A percentile compares a stretch with the other conserved stretches of the same genome.
Evolutionary conservation across 2,888 invertebrate genomes (phyloP).

Genomic region (Caenorhabditis sp.): DNA sequence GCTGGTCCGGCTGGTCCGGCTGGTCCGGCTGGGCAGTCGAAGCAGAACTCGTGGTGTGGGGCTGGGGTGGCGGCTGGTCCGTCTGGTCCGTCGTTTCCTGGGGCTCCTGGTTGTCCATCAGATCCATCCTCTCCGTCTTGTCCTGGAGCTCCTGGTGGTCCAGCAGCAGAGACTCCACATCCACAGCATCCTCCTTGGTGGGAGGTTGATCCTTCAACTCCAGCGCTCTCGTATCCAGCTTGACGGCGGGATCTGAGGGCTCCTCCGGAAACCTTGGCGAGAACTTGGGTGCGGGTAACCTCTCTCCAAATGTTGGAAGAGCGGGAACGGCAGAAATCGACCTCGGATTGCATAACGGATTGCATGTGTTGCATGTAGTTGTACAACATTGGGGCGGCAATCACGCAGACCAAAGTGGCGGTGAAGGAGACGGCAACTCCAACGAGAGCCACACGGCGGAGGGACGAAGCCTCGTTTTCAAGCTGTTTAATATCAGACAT

Average conservation of each 20-base stretch:
- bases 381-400: slow-evolving; percentile 77
- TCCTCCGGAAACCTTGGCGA: slow-evolving; percentile 58
- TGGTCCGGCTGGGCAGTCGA: slow-evolving; percentile 75
- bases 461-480: slow-evolving; percentile 72
- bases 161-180: slow-evolving; percentile 70
- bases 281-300: slow-evolving; percentile 71
- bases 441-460: slow-evolving; percentile 74
- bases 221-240: slow-evolving; percentile 74
- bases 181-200: slow-evolving; percentile 75
- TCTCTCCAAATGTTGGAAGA: slow-evolving; percentile 75
- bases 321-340: slow-evolving; percentile 74
- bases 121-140: slow-evolving; percentile 74
- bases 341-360: slow-evolving; percentile 73
- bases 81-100: slow-evolving; percentile 77
- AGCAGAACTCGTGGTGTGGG: slow-evolving; percentile 75
- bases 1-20: slow-evolving; percentile 71
- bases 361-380: slow-evolving; percentile 81
- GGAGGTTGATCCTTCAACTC: slow-evolving; percentile 68
- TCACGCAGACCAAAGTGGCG: slow-evolving; percentile 74
- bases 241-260: slow-evolving; percentile 70
- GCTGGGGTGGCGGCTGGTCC: slow-evolving; percentile 76
- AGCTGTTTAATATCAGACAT: slow-evolving; percentile 71
- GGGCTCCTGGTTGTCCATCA: slow-evolving; percentile 76
- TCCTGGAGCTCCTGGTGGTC: slow-evolving; percentile 75
- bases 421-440: slow-evolving; percentile 75